Percentiles rank a stretch among this genome's conserved stretches.
Evolutionary conservation across 2,797 vertebrate genomes (phyloP).

Genomic region (Takifugu rubripes): DNA sequence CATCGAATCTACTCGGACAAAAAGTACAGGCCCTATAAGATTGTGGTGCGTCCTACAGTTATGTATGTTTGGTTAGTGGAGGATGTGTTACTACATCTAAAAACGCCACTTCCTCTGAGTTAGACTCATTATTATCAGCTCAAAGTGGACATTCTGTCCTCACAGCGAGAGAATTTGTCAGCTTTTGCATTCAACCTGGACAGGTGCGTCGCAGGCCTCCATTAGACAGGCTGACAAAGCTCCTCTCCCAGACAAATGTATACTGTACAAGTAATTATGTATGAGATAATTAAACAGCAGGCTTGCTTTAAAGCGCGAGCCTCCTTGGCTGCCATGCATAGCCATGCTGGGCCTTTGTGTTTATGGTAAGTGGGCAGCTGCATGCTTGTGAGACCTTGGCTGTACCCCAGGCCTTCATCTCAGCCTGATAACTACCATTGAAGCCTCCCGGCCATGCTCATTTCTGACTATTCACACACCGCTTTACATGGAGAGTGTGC

Average conservation of each 20-base stretch:
- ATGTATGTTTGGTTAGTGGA: slow-evolving; percentile 12
- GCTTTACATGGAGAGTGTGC: slow-evolving; percentile 63
- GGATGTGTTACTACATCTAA: slow-evolving; percentile 32
- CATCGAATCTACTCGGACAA: slow-evolving; percentile 21
- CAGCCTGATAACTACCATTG: slow-evolving; percentile 65
- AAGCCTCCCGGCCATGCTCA: slow-evolving; percentile 64
- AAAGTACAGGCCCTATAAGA: slow-evolving; percentile 7
- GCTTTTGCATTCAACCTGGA: slow-evolving; percentile 50
- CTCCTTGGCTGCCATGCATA: slow-evolving; percentile 71
- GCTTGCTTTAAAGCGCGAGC: slow-evolving; percentile 67
- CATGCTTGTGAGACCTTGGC: slow-evolving; percentile 72
- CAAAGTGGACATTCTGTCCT: too few species aligned
- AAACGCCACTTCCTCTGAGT: slow-evolving; percentile 9
- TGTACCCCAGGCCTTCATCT: slow-evolving; percentile 64
- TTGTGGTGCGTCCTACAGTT: slow-evolving; percentile 8
- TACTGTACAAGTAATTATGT: slow-evolving; percentile 73
- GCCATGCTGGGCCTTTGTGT: slow-evolving; percentile 78
- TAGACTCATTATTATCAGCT: slow-evolving; percentile 14
- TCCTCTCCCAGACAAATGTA: slow-evolving; percentile 64
- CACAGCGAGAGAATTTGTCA: slow-evolving; percentile 37
- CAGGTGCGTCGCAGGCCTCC: slow-evolving; percentile 61
- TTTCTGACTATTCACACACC: slow-evolving; percentile 66
- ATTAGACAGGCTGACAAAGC: slow-evolving; percentile 63
- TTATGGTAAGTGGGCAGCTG: slow-evolving; percentile 83
- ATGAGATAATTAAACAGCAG: slow-evolving; percentile 75